Percentiles rank a stretch among this genome's conserved stretches.
Conservation (phyloP, 1,140 invertebrate genomes). For the Eciton burchellii region DNA sequence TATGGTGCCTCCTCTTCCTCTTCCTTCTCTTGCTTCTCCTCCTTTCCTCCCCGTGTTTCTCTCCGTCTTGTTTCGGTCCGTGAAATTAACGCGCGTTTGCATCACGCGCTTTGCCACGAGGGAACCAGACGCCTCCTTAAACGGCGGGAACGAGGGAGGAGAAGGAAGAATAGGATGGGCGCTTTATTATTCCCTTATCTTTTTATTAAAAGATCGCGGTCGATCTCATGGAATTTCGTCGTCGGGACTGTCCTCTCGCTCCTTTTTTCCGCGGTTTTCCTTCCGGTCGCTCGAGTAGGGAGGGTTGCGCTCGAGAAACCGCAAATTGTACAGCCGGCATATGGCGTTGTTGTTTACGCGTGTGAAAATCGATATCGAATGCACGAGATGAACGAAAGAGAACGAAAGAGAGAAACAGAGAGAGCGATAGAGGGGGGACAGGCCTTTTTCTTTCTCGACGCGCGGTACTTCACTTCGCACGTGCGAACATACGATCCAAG, state of each 20-base stretch:
- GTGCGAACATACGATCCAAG: slow-evolving; percentile 30
- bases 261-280: slow-evolving; percentile 8
- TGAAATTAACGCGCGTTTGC: slow-evolving; percentile 74
- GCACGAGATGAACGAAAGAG: neutral
- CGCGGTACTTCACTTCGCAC: slow-evolving; percentile 22
- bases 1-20: slow-evolving; percentile 79
- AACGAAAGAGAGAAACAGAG: neutral
- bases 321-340: slow-evolving; percentile 22
- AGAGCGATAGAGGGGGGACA: neutral
- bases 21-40: slow-evolving; percentile 37
- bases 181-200: neutral
- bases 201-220: slow-evolving; percentile 25
- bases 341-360: slow-evolving; percentile 41
- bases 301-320: slow-evolving; percentile 18
- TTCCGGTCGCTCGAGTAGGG: neutral
- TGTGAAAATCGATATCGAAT: slow-evolving; percentile 51
- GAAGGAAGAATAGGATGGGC: neutral
- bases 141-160: neutral
- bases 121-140: neutral
- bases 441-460: neutral
- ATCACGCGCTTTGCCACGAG: slow-evolving; percentile 41
- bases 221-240: slow-evolving; percentile 25
- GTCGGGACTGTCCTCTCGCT: neutral
- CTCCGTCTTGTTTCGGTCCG: slow-evolving; percentile 42
- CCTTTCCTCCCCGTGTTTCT: slow-evolving; percentile 14